Evolutionary conservation across 1,140 invertebrate species (phyloP).

Genomic region (Neelides sp.): DNA sequence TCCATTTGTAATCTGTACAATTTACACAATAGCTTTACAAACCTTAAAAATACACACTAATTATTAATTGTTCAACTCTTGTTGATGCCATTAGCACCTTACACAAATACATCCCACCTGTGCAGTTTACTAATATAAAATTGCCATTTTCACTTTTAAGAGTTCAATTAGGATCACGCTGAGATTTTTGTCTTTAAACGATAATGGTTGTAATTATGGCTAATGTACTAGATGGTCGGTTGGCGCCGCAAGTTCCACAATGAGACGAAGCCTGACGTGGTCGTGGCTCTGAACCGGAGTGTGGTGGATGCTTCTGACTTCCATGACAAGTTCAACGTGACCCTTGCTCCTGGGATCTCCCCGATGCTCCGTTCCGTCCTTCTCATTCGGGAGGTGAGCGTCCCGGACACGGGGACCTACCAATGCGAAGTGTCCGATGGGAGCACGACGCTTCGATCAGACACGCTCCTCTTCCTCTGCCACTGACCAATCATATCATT

Average conservation of each 20-base stretch:
- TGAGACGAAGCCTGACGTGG: constrained; percentile 22
- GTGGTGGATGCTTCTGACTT: constrained; percentile 20
- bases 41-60: too few relatives aligned
- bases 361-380: constrained; percentile 29
- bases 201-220: too few relatives aligned
- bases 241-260: constrained; percentile 30
- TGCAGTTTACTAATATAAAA: too few relatives aligned
- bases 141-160: too few relatives aligned
- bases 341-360: constrained; percentile 27
- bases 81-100: too few relatives aligned
- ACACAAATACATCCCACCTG: too few relatives aligned
- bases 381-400: constrained; percentile 17
- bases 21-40: too few relatives aligned
- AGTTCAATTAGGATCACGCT: too few relatives aligned
- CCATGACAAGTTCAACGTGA: constrained; percentile 31
- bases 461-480: constrained; percentile 30
- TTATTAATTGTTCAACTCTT: too few relatives aligned
- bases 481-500: constrained; percentile 24
- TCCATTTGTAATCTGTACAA: too few relatives aligned
- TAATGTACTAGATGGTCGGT: constrained; percentile 28
- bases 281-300: constrained; percentile 27
- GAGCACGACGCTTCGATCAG: constrained; percentile 20
- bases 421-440: constrained; percentile 30
- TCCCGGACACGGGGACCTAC: constrained; percentile 21
- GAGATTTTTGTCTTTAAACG: too few relatives aligned